Evolutionary conservation across 2,113 vertebrate species (phyloP).

Genomic region (Lasiurus cinereus): DNA sequence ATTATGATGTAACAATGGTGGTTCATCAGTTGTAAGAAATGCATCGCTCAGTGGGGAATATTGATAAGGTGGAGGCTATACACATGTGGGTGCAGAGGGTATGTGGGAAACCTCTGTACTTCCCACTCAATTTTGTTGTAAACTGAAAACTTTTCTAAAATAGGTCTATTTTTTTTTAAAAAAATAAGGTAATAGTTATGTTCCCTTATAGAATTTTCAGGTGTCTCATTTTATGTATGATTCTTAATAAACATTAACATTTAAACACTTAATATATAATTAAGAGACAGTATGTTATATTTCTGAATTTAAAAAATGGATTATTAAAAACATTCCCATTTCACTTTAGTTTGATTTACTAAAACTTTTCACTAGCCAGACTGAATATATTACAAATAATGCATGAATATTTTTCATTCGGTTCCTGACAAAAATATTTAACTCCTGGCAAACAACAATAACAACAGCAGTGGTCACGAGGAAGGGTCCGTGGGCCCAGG

Average conservation of each 20-base stretch:
- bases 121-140: background rate
- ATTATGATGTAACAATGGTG: rapidly evolving
- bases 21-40: no score
- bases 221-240: background rate
- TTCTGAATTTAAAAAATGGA: background rate
- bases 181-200: background rate
- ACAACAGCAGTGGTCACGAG: background rate
- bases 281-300: background rate
- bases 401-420: background rate
- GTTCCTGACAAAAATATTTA: background rate
- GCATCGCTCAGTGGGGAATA: rapidly evolving
- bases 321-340: background rate
- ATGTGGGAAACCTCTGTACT: background rate
- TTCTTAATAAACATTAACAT: background rate
- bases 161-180: background rate
- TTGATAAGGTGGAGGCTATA: no score
- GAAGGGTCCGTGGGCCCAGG: rapidly evolving
- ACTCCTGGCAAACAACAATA: background rate
- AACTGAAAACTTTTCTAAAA: background rate
- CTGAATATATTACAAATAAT: background rate
- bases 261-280: slow-evolving; percentile 25
- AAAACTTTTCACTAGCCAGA: background rate
- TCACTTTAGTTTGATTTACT: background rate
- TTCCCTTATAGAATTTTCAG: background rate
- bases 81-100: rapidly evolving